phyloP scores from a whole-genome alignment of 2,888 invertebrate genomes.

The Melinopterus prodromus region DNA sequence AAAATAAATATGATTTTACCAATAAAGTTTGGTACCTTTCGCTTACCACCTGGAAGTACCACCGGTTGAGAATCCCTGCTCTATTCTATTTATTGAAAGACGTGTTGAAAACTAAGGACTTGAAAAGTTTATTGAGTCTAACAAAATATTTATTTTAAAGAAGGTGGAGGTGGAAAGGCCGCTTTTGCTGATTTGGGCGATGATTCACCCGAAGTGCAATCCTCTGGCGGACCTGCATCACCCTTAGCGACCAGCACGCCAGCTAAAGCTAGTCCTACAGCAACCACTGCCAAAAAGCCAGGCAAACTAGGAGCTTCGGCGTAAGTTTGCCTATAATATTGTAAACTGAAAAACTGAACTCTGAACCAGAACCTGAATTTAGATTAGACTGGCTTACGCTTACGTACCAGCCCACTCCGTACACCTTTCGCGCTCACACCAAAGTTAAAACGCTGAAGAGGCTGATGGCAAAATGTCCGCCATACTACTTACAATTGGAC shows the following conservation, averaged over 20 bases:
- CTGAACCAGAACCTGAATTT: background rate
- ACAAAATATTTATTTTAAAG: no score
- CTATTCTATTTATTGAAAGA: no score
- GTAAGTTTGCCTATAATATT: background rate
- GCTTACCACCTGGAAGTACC: no score
- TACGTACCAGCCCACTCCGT: slow-evolving; percentile 49
- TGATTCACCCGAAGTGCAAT: background rate
- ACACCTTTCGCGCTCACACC: slow-evolving; percentile 54
- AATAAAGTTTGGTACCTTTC: no score
- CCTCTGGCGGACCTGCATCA: background rate
- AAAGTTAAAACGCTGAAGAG: slow-evolving; percentile 45
- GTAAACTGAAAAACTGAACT: background rate
- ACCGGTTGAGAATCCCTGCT: no score
- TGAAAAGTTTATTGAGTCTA: no score
- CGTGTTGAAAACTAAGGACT: no score
- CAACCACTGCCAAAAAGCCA: slow-evolving; percentile 6
- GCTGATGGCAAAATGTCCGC: slow-evolving; percentile 53
- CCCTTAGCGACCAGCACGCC: background rate
- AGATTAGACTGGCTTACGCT: background rate
- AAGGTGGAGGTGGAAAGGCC: background rate
- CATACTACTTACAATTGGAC: slow-evolving; percentile 58
- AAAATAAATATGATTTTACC: no score
- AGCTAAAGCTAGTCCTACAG: background rate
- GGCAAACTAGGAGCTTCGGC: background rate
- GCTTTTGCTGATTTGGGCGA: background rate